Conservation (phyloP, 1,140 invertebrate species). For the Drosophila sturtevanti region DNA sequence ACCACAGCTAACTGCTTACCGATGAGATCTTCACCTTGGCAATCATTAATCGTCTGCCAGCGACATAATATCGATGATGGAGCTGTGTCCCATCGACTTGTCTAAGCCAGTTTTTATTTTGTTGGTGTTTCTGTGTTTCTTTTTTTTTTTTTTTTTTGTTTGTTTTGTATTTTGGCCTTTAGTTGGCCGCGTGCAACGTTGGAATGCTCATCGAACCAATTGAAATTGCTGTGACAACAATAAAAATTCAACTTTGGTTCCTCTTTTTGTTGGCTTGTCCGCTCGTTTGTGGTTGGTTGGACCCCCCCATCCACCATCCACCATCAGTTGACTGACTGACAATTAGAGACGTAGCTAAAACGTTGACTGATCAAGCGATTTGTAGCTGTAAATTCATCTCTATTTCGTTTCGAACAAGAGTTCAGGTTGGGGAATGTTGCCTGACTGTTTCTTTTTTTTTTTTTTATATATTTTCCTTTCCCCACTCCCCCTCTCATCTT, state of each 20-base stretch:
- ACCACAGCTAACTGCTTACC: constrained; percentile 46
- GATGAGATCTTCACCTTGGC: constrained; percentile 82
- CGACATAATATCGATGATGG: constrained; percentile 82
- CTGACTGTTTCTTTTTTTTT: constrained; percentile 9
- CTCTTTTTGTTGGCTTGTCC: constrained; percentile 59
- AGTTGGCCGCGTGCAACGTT: constrained; percentile 75
- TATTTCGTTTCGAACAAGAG: constrained; percentile 70
- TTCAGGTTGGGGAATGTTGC: constrained; percentile 56
- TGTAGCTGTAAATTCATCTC: constrained; percentile 82
- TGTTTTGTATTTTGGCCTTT: constrained; percentile 40
- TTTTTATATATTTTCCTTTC: constrained; percentile 15
- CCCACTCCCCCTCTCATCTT: background rate
- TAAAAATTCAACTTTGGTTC: constrained; percentile 81
- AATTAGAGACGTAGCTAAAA: constrained; percentile 81
- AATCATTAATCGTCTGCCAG: constrained; percentile 81
- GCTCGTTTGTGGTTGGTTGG: constrained; percentile 12
- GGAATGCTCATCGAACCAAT: constrained; percentile 83
- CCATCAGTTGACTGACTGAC: constrained; percentile 67
- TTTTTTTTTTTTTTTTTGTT: constrained; percentile 23
- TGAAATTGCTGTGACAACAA: constrained; percentile 83
- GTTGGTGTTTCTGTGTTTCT: constrained; percentile 28
- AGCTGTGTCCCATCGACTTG: constrained; percentile 58
- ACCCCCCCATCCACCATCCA: constrained; percentile 22
- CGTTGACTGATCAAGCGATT: constrained; percentile 82
- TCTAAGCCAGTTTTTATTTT: constrained; percentile 68